A percentile compares a stretch with the other conserved stretches of the same genome.
These are phyloP conservation scores for Margaritifera margaritifera DNA, from an alignment of 2,888 invertebrate species.

Conservation along the genomic window DNA sequence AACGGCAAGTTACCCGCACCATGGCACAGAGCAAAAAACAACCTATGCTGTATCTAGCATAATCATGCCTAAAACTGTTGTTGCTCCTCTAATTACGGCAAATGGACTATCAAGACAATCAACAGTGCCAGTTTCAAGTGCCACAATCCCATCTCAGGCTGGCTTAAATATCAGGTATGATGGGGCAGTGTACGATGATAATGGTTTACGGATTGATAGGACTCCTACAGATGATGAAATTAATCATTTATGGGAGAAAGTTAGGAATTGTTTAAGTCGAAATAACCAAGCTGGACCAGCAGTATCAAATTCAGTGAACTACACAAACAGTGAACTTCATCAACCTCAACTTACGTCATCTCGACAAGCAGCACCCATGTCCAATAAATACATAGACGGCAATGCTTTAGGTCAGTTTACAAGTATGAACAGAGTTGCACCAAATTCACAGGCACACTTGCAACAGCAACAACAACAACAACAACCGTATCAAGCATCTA, in stretches of 20 bases:
- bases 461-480: constrained; percentile 17
- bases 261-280: constrained; percentile 62
- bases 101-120: constrained; percentile 18
- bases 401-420: constrained; percentile 49
- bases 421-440: constrained; percentile 36
- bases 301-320: constrained; percentile 14
- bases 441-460: too few species aligned
- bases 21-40: constrained; percentile 32
- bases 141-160: constrained; percentile 24
- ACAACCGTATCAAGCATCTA: constrained; percentile 9
- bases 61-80: constrained; percentile 34
- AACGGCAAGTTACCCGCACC: constrained; percentile 23
- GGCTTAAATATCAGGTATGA: constrained; percentile 24
- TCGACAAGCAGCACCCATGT: constrained; percentile 52
- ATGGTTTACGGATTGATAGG: constrained; percentile 63
- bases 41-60: constrained; percentile 44
- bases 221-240: constrained; percentile 73
- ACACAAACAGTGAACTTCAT: constrained; percentile 13
- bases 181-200: constrained; percentile 54
- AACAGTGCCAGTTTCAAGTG: constrained; percentile 25
- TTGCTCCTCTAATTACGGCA: constrained; percentile 31
- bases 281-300: constrained; percentile 29
- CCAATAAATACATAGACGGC: constrained; percentile 65
- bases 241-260: constrained; percentile 70
- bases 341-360: constrained; percentile 4